Evolutionary conservation across 2,797 vertebrate genomes (phyloP).

Genomic region (Vireo griseus): DNA sequence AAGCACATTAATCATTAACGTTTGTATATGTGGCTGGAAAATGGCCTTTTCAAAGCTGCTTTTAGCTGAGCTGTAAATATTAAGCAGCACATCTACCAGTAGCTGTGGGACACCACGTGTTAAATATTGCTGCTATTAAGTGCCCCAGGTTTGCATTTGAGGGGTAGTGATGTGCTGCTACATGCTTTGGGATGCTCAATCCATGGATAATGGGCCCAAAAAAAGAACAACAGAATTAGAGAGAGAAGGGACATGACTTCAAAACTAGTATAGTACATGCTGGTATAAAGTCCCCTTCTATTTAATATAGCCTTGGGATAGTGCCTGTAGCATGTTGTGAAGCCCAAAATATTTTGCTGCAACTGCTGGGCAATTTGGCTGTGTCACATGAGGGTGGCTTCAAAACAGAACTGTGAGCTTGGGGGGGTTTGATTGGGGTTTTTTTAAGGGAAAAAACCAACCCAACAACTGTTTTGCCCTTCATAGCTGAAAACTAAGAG

Average conservation of each 20-base stretch:
- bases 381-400: rapidly evolving
- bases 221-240: neutral
- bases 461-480: neutral
- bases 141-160: neutral
- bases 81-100: neutral
- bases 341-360: neutral
- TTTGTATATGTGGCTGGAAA: neutral
- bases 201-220: rapidly evolving
- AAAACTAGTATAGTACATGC: neutral
- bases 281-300: neutral
- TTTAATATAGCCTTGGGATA: neutral
- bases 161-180: neutral
- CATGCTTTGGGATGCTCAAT: neutral
- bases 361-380: neutral
- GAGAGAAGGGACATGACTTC: neutral
- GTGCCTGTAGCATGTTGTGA: neutral
- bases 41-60: neutral
- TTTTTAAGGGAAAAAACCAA: neutral
- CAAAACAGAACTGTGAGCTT: neutral
- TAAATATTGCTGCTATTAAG: neutral
- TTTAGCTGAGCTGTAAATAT: neutral
- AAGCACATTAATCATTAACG: neutral
- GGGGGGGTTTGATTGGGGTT: neutral
- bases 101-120: neutral
- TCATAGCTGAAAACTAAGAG: neutral